Evolutionary conservation across 1,140 invertebrate species (phyloP), one percentile per base, ranked within the genome.

Genomic region (Nasonia giraulti): DNA sequence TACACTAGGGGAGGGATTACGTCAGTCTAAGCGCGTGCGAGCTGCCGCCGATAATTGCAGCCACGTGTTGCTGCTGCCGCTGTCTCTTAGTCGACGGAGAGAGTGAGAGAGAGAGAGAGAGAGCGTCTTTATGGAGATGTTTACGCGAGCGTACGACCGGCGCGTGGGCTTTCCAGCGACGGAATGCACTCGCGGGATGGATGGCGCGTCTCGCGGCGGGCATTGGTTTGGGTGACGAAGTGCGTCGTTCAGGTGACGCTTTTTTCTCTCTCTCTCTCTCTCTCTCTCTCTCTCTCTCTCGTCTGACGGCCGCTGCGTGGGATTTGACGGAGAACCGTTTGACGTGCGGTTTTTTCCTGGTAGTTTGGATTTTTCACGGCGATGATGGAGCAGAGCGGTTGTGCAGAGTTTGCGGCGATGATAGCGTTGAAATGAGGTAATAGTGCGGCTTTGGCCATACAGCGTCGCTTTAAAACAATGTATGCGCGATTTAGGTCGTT

Each of bases 71-170:
- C 27, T 27, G 44, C 40, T 47, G 37, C 40, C 40, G 37, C 74
- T 40, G 73, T 14, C 23, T 37, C 31, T 12, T 2, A 37, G 55
- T n/a, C 23, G 27, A 12, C 27, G 27, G 69, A 71, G 27, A 71
- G 23, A 71, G 31, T 10, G 73, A 37, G 73, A 33, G n/a, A 71
- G 23, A 71, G 31, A 2, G 73, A 37, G 73, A 33, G n/a, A 31
- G 44, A 50, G 77, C 11, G 79, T 44, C 66, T 47, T 80, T 80
- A 80, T 71, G 79, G 79, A 80, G 79, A 80, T 80, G 79, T 80
- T 79, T 66, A 17, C 47, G 73, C 75, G 40, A 2, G 44, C 37
- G 27, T 23, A 12, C n/a, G 69, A n/a, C 23, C 69, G 3, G 73
- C 73, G 31, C 73, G 17, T 27, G 37, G 37, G 37, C 31, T 75